Conservation (phyloP, 2,888 invertebrate genomes). For the Petrolisthes manimaculis region DNA sequence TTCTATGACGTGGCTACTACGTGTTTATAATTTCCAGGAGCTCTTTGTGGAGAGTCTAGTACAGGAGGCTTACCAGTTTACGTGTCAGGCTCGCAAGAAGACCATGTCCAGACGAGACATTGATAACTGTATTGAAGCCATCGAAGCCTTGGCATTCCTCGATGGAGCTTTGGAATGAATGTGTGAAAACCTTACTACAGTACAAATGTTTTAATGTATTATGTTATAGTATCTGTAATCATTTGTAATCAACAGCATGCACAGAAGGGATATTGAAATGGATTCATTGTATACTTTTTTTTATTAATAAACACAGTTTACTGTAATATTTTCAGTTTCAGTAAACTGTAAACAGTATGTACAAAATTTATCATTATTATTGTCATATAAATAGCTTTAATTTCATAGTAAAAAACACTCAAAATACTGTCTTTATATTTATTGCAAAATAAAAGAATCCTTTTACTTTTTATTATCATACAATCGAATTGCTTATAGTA, state of each 20-base stretch:
- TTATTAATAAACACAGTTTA: no score
- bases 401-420: no score
- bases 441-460: background rate
- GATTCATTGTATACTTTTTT: no score
- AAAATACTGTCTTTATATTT: background rate
- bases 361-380: background rate
- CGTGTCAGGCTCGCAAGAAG: slow-evolving; percentile 83
- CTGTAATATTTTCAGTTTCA: background rate
- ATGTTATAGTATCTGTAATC: no score
- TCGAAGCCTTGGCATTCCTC: slow-evolving; percentile 85
- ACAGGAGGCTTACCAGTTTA: slow-evolving; percentile 81
- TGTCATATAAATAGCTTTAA: background rate
- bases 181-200: no score
- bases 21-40: slow-evolving; percentile 74
- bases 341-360: background rate
- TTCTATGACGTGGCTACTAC: no score
- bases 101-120: slow-evolving; percentile 86
- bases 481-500: background rate
- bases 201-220: no score
- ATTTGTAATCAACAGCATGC: no score
- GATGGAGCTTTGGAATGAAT: slow-evolving; percentile 81
- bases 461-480: background rate
- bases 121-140: slow-evolving; percentile 81
- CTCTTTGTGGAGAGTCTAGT: slow-evolving; percentile 83
- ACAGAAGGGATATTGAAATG: no score